Percentiles rank a stretch among this genome's conserved stretches.
Conservation (phyloP, 2,888 invertebrate genomes). For the Drosophila leonis region DNA sequence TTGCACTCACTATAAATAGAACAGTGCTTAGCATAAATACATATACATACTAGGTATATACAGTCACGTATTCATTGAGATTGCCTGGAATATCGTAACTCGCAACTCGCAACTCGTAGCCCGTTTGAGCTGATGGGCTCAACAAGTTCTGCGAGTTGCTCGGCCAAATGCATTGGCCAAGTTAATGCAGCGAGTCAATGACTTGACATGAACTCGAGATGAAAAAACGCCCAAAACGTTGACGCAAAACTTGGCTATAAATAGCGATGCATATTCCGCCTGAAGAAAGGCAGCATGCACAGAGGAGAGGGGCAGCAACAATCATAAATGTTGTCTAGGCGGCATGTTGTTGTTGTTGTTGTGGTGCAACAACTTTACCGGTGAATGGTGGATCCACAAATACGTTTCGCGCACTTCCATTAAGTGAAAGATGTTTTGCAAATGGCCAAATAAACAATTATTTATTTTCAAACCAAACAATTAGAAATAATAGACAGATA, state of each 20-base stretch:
- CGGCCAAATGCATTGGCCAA: constrained; percentile 46
- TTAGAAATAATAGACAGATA: neutral
- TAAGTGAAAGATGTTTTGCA: constrained; percentile 47
- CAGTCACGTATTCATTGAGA: neutral
- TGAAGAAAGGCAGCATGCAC: constrained; percentile 10
- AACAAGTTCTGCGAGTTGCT: constrained; percentile 33
- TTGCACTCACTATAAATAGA: neutral
- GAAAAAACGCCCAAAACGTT: constrained; percentile 53
- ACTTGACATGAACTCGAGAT: constrained; percentile 70
- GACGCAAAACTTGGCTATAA: constrained; percentile 60
- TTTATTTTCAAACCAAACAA: constrained; percentile 6
- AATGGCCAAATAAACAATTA: constrained; percentile 7
- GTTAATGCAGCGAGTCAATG: constrained; percentile 61
- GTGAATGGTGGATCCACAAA: constrained; percentile 29
- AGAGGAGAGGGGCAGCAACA: constrained; percentile 6
- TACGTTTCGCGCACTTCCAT: constrained; percentile 13
- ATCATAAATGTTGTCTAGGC: constrained; percentile 39
- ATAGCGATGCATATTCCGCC: constrained; percentile 46
- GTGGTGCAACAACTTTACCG: constrained; percentile 49
- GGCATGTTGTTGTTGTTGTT: constrained; percentile 9
- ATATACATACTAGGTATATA: neutral
- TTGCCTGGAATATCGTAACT: neutral
- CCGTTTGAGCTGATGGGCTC: neutral
- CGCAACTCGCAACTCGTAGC: too few species aligned
- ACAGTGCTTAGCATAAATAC: neutral